phyloP scores from a whole-genome alignment of 2,888 invertebrate species.

The Dendrolimus pini region DNA sequence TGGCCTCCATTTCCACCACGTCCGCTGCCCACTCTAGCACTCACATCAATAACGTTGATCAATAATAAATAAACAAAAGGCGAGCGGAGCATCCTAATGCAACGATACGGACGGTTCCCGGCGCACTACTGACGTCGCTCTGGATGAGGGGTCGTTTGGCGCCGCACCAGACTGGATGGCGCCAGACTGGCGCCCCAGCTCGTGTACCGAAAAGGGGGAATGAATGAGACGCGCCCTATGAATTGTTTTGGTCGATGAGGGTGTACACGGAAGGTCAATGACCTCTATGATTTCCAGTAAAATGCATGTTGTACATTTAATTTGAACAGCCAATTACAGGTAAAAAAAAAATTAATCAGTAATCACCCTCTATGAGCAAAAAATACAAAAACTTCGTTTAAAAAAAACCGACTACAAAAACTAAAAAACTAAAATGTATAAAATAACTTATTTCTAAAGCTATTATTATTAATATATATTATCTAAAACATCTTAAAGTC shows the following conservation, averaged over 20 bases:
- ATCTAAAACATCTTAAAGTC: too few relatives aligned
- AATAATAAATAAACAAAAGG: constrained; percentile 27
- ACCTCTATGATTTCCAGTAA: not conserved
- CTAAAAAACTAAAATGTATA: too few relatives aligned
- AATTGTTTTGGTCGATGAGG: not conserved
- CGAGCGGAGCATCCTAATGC: constrained; percentile 43
- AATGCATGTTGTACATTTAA: too few relatives aligned
- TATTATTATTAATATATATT: too few relatives aligned
- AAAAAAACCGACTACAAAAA: too few relatives aligned
- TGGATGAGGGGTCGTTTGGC: constrained; percentile 43
- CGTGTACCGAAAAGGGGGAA: constrained; percentile 12
- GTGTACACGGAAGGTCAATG: constrained; percentile 1
- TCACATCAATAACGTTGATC: constrained; percentile 20
- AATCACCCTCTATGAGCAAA: too few relatives aligned
- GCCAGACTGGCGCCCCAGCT: constrained; percentile 48
- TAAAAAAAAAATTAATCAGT: too few relatives aligned
- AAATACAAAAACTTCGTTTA: too few relatives aligned
- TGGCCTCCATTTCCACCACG: constrained; percentile 25
- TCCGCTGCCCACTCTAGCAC: constrained; percentile 45
- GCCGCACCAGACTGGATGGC: constrained; percentile 49
- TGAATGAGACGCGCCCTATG: constrained; percentile 11
- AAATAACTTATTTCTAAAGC: too few relatives aligned
- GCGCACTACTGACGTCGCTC: constrained; percentile 50
- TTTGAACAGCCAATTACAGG: too few relatives aligned
- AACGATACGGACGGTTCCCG: constrained; percentile 45